phyloP scores from a whole-genome alignment of 2,888 invertebrate genomes.

The Melolontha melolontha region DNA sequence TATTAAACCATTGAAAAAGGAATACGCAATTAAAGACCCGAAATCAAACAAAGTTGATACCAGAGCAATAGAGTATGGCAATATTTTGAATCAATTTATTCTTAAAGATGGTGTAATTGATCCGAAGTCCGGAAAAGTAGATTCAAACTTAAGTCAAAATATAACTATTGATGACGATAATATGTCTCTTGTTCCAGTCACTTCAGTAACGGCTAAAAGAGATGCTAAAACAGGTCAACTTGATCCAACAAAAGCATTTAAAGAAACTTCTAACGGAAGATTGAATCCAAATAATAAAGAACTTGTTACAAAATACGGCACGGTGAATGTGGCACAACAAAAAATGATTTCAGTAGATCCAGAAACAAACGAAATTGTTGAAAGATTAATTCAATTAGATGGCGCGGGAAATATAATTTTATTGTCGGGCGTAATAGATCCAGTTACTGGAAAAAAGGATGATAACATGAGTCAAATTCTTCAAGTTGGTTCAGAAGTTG shows the following conservation, averaged over 20 bases:
- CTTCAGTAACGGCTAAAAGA: conserved; percentile 76
- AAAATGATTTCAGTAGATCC: conserved; percentile 67
- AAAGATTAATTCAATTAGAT: conserved; percentile 75
- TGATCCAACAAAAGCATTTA: conserved; percentile 74
- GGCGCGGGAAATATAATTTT: conserved; percentile 74
- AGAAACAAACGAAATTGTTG: conserved; percentile 71
- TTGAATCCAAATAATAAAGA: conserved; percentile 75
- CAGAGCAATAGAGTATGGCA: conserved; percentile 66
- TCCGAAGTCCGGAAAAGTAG: conserved; percentile 64
- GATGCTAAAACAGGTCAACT: conserved; percentile 75
- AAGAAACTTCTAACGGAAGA: conserved; percentile 75
- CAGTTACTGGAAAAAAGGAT: conserved; percentile 71
- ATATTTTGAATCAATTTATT: conserved; percentile 58
- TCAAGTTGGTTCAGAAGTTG: conserved; percentile 75
- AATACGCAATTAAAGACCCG: conserved; percentile 61
- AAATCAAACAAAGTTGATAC: conserved; percentile 71
- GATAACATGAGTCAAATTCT: conserved; percentile 75
- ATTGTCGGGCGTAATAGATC: conserved; percentile 68
- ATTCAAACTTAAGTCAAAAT: conserved; percentile 65
- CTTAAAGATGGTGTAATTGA: conserved; percentile 63
- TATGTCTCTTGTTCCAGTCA: conserved; percentile 77
- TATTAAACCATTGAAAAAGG: conserved; percentile 64
- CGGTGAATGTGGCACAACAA: conserved; percentile 65
- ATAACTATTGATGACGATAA: conserved; percentile 76
- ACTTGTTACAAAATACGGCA: conserved; percentile 78